These are phyloP conservation scores for Phoeniculus purpureus DNA, from an alignment of 2,797 vertebrate species.

Conservation along the genomic window DNA sequence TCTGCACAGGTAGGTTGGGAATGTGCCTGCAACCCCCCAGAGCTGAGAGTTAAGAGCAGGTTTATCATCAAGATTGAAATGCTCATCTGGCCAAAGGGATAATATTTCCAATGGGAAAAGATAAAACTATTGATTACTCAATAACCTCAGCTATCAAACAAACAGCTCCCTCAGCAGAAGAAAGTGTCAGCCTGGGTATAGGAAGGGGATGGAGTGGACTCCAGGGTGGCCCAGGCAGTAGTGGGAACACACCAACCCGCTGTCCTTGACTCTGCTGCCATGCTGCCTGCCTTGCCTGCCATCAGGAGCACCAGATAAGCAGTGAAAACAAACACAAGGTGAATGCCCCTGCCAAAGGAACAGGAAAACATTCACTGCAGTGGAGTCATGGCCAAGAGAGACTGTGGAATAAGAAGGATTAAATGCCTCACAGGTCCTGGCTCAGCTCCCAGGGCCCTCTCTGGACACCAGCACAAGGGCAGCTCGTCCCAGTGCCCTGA, in stretches of 20 bases:
- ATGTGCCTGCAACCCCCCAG: background rate
- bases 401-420: background rate
- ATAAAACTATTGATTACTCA: slow-evolving; percentile 38
- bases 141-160: slow-evolving; percentile 23
- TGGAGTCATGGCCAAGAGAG: background rate
- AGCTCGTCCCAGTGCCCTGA: background rate
- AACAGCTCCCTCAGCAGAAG: slow-evolving; percentile 17
- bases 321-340: slow-evolving; percentile 16
- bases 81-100: background rate
- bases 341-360: background rate
- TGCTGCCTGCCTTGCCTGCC: background rate
- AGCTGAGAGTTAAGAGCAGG: background rate
- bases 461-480: slow-evolving; percentile 11
- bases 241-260: background rate
- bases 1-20: background rate
- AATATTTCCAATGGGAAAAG: background rate
- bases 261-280: background rate
- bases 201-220: background rate
- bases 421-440: background rate
- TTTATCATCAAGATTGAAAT: slow-evolving; percentile 1
- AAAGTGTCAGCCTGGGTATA: background rate
- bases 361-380: background rate
- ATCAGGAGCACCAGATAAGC: slow-evolving; percentile 17
- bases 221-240: background rate
- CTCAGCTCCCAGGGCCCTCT: background rate